Percentiles rank a stretch among this genome's conserved stretches.
These are phyloP conservation scores for Notamacropus eugenii DNA, from an alignment of 2,797 vertebrate genomes.

Conservation along the genomic window DNA sequence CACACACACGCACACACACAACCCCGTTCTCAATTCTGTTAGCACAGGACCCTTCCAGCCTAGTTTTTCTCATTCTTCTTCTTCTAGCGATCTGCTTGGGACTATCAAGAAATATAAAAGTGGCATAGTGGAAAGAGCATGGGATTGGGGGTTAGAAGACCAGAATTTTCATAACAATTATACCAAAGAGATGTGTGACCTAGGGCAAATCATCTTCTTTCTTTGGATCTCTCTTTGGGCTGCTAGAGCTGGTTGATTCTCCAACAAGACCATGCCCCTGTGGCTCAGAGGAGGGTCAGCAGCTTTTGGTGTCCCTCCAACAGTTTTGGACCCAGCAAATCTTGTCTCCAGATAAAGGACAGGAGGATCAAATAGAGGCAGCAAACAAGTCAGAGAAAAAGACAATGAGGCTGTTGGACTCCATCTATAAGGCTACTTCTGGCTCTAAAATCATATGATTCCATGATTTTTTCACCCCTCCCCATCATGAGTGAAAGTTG, in stretches of 20 bases:
- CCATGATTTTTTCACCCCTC: neutral
- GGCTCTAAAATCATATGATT: neutral
- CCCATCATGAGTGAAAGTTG: neutral
- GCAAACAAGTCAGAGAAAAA: neutral
- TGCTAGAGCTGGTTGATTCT: neutral
- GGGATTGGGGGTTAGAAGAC: neutral
- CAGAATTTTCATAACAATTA: neutral
- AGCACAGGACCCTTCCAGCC: neutral
- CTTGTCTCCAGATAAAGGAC: neutral
- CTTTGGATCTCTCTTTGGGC: neutral
- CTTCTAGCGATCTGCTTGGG: neutral
- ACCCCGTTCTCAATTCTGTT: neutral
- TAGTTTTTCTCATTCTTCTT: neutral
- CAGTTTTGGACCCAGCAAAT: neutral
- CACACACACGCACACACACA: neutral
- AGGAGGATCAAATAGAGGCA: neutral
- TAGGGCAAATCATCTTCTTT: neutral
- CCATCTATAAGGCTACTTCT: neutral
- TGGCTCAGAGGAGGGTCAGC: neutral
- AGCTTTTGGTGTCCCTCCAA: neutral
- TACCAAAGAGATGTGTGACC: neutral
- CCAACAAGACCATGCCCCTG: slow-evolving; percentile 27
- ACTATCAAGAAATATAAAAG: neutral
- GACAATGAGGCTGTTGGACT: neutral
- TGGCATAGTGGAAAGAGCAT: neutral